Percentiles rank a stretch among this genome's conserved stretches.
Evolutionary conservation across 2,888 invertebrate species (phyloP).

Genomic region (Drosophila emarginata): DNA sequence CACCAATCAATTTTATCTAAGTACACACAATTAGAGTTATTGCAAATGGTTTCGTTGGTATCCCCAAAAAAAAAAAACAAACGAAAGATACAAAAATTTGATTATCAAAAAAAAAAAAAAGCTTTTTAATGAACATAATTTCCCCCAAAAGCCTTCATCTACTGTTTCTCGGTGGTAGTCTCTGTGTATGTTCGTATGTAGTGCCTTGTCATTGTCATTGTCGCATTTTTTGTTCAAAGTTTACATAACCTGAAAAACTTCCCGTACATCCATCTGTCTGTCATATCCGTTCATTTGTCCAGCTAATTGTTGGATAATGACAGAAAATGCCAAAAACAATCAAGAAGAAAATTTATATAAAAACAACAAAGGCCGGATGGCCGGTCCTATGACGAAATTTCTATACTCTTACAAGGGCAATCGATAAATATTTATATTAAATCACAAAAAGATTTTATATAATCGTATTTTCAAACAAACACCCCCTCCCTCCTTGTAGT

Average conservation of each 20-base stretch:
- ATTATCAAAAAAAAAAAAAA: constrained; percentile 42
- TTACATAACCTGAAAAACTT: constrained; percentile 34
- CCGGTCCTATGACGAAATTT: neutral
- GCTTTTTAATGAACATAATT: constrained; percentile 44
- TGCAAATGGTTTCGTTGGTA: neutral
- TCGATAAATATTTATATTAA: no score
- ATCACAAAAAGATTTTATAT: no score
- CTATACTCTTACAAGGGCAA: neutral
- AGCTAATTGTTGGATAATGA: constrained; percentile 44
- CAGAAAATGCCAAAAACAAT: neutral
- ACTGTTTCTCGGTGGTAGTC: neutral
- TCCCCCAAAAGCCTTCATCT: constrained; percentile 12
- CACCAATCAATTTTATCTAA: constrained; percentile 61
- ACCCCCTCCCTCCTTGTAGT: no score
- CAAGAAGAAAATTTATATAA: neutral
- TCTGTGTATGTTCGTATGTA: neutral
- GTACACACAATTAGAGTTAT: constrained; percentile 27
- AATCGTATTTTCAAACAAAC: no score
- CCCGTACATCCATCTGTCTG: constrained; percentile 19
- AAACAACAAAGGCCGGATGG: neutral
- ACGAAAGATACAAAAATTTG: constrained; percentile 34
- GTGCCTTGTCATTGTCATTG: constrained; percentile 38
- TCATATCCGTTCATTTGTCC: constrained; percentile 42
- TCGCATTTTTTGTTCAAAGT: constrained; percentile 26
- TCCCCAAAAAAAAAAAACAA: no score